Conservation (phyloP, 2,113 vertebrate genomes). For the Mastomys natalensis region DNA sequence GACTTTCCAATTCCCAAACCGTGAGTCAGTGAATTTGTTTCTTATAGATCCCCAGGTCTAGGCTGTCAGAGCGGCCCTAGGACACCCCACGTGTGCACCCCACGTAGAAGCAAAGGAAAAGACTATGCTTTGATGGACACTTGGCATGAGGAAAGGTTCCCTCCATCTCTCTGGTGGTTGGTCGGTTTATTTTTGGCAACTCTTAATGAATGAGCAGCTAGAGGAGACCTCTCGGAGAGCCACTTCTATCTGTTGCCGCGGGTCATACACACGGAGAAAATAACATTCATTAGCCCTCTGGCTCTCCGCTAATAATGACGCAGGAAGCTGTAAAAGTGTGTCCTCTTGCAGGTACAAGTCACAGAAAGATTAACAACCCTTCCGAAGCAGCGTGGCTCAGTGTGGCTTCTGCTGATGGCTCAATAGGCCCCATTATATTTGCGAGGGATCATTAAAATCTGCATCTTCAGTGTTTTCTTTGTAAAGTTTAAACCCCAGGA, state of each 20-base stretch:
- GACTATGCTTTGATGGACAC: not conserved
- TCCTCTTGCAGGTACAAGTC: not conserved
- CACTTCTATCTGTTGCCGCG: conserved; percentile 20
- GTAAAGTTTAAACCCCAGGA: conserved; percentile 5
- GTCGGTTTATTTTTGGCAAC: conserved; percentile 56
- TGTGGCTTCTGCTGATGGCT: not conserved
- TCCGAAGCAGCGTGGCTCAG: not conserved
- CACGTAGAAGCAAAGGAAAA: not conserved
- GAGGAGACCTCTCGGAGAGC: not conserved
- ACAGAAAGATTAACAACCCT: not conserved
- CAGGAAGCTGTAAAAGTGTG: conserved; percentile 2
- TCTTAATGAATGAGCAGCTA: conserved; percentile 47
- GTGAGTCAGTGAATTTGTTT: not conserved
- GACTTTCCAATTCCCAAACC: not conserved
- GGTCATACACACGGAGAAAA: not conserved
- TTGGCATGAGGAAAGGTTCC: not conserved
- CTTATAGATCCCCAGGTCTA: not conserved
- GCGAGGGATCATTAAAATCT: conserved; percentile 22
- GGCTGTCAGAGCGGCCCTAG: not conserved
- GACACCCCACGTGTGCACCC: no score
- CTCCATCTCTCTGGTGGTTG: not conserved
- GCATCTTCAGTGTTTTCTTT: conserved; percentile 19
- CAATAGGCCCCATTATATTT: not conserved
- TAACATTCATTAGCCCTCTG: conserved; percentile 16
- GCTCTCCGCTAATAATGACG: conserved; percentile 18